Evolutionary conservation across 2,113 vertebrate genomes (phyloP).

Genomic region (Setophaga petechia): DNA sequence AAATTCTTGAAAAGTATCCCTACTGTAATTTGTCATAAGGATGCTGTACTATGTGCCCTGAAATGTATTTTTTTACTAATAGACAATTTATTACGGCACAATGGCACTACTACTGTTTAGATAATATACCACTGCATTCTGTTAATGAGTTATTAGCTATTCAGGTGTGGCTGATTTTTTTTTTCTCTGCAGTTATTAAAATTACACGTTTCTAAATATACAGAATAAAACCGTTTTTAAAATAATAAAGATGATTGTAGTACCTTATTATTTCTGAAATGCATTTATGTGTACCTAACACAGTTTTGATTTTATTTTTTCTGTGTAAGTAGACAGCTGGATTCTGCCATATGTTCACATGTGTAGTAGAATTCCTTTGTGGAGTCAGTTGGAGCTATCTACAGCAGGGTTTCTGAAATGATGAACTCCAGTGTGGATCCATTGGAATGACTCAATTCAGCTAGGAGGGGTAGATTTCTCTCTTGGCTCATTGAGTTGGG

Average conservation of each 20-base stretch:
- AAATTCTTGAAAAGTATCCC: slow-evolving; percentile 90
- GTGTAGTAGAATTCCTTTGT: background rate
- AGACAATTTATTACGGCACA: slow-evolving; percentile 99
- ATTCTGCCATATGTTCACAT: background rate
- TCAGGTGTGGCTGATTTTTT: slow-evolving; percentile 88
- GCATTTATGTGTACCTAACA: slow-evolving; percentile 1
- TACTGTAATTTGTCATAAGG: slow-evolving; percentile 98
- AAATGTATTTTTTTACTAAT: slow-evolving; percentile 99
- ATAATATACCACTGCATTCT: slow-evolving; percentile 94
- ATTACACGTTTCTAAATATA: slow-evolving; percentile 97
- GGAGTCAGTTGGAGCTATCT: background rate
- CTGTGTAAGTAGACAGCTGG: background rate
- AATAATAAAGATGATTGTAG: slow-evolving; percentile 79
- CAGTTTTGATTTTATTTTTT: background rate
- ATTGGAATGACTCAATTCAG: background rate
- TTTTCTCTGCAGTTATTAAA: slow-evolving; percentile 87
- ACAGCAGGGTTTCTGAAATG: background rate
- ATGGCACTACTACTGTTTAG: slow-evolving; percentile 93
- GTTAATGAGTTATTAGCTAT: slow-evolving; percentile 87
- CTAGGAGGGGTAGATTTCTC: background rate
- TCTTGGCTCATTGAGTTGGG: background rate
- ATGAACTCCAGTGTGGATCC: background rate
- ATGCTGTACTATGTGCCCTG: slow-evolving; percentile 97
- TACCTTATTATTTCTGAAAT: slow-evolving; percentile 67
- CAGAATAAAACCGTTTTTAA: slow-evolving; percentile 99